Evolutionary conservation across 2,797 vertebrate species (phyloP), one percentile per base, ranked within the genome.

Genomic region (Anniella stebbinsi): DNA sequence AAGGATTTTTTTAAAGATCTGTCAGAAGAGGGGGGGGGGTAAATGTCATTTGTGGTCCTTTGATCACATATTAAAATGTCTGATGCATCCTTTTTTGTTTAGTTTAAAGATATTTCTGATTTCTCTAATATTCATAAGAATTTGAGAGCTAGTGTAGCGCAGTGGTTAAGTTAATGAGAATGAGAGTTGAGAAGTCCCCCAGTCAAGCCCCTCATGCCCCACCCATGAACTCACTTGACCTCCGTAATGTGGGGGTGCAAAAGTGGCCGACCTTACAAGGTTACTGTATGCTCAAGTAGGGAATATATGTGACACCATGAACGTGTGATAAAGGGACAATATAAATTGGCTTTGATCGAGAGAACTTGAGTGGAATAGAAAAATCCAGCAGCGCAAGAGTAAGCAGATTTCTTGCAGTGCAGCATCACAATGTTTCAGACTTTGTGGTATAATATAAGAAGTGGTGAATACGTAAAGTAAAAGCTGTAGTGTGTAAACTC

Each of bases 91-190:
- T 0, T 57, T 84, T 92, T 87, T 86, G 77, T 41, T 80, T 86
- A 72, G 80, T 3, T 45, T 57, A 76, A 63, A 91, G 93, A 77
- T 51, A 91, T 60, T 87, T 92, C 36, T 1, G 38, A 12, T 88
- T 89, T 66, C 82, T 90, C 77, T 41, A 67, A 86, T 73, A 6
- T 28, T 72, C n/a, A 75, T 73, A 75, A 45, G 17, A 89, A 21
- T 92, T 57, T 93, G 54, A n/a, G 18, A 38, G 48, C n/a, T 36
- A 82, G 9, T 80, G 4, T 30, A 0, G 93, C 93, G 88, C 12
- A 63, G 18, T 57, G 36, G 78, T 73, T 45, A 87, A 48, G 33
- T 69, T 11, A 67, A 33, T 82, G 33, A 87, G 12, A 67, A n/a
- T 83, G 41, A 25, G 4, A 11, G 17, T 54, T 54, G 66, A 54